Base-by-base conservation (phyloP, 2,888 invertebrate genomes). In the Cyclophora albipunctata region DNA sequence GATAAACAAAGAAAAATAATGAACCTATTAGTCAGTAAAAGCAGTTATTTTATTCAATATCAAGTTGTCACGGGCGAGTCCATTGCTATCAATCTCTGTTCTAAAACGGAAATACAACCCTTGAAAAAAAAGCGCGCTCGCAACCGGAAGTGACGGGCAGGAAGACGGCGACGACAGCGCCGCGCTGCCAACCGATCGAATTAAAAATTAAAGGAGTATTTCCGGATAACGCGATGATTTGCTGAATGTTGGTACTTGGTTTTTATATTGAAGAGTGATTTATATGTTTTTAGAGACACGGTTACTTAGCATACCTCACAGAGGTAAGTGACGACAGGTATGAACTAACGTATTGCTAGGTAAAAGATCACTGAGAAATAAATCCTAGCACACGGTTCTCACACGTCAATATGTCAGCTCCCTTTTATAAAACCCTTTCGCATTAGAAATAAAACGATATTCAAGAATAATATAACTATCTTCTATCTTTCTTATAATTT, bases 151-250 rank as follows among this genome's bases (percentile, higher is more conserved):
- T 71, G 76, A 67, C 75, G 73, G 75, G 79, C 86, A 86, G 86
- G 86, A 86, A 86, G 86, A 84, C 73, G 83, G 58, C 75, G 78
- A 77, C 84, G 81, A 83, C 86, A 84, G 77, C 75, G 81, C 77
- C 67, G 79, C 75, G 75, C 76, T 76, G 81, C 76, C 73, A 73
- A 69, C 74, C 75, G 67, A 73, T 68, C 69, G 78, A 81, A 85
- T 87, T 84, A 86, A 86, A 87, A 84, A 86, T 87, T 86, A 84
- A 86, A 83, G 74, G 75, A 78, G 82, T 71, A 80, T 75, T 86
- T 85, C 86, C 86, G 84, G 82, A 63, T 69, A 72, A 72, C 74
- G 73, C 78, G 78, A 75, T 71, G 75, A 63, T 74, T 69, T 67
- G 62, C 66, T 62, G 67, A 61, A 20, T 20, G 20, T 20, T 20